Evolutionary conservation across 2,797 vertebrate genomes (phyloP).

Genomic region (Columba guinea): DNA sequence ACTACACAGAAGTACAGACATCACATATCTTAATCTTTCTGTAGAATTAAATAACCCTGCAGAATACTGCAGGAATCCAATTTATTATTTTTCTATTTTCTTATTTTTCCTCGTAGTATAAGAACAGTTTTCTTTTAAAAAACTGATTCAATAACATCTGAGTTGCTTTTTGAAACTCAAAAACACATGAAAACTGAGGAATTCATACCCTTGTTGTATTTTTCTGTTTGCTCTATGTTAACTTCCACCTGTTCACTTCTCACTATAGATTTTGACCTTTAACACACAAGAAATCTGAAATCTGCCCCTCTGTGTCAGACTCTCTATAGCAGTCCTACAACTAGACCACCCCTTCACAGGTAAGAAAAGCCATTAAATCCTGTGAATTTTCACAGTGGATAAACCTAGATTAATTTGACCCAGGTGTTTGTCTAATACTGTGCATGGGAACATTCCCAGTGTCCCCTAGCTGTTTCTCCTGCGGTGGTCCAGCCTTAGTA

Average conservation of each 20-base stretch:
- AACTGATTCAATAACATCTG: neutral
- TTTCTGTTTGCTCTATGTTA: neutral
- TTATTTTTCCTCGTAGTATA: neutral
- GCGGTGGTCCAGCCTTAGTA: constrained; percentile 54
- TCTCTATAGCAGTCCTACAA: constrained; percentile 31
- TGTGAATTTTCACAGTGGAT: constrained; percentile 72
- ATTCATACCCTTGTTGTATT: neutral
- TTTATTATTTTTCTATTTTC: neutral
- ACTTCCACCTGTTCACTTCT: neutral
- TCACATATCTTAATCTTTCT: neutral
- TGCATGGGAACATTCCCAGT: constrained; percentile 54
- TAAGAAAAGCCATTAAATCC: constrained; percentile 58
- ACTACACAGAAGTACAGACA: neutral
- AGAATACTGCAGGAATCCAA: neutral
- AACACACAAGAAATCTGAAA: neutral
- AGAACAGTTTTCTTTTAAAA: neutral
- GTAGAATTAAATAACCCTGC: neutral
- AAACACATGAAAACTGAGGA: neutral
- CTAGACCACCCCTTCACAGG: constrained; percentile 65
- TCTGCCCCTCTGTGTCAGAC: neutral
- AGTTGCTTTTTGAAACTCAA: neutral
- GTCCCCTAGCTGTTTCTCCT: constrained; percentile 49
- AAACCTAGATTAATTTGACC: constrained; percentile 64
- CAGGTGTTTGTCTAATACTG: constrained; percentile 65
- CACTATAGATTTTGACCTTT: constrained; percentile 23